phyloP scores from a whole-genome alignment of 2,888 invertebrate genomes.

The Penaeus monodon region DNA sequence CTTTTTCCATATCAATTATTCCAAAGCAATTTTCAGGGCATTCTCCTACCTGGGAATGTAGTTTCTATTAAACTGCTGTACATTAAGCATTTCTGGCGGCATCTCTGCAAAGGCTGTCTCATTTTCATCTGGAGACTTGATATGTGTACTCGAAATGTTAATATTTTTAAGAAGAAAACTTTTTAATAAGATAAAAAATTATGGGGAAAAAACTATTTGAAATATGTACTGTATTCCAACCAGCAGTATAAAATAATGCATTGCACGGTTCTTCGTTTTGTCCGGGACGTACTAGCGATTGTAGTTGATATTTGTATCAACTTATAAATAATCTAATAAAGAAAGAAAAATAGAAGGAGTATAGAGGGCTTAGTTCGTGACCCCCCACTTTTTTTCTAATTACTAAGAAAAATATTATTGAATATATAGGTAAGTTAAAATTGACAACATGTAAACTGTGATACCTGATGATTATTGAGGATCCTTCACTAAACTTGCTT shows the following conservation, averaged over 20 bases:
- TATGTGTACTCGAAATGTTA: slow-evolving; percentile 14
- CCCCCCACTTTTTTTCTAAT: too few relatives aligned
- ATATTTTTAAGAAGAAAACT: background rate
- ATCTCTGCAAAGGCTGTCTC: slow-evolving; percentile 37
- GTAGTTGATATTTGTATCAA: too few relatives aligned
- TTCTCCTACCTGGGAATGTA: slow-evolving; percentile 68
- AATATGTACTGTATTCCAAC: background rate
- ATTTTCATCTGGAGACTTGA: slow-evolving; percentile 8
- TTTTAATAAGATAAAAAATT: too few relatives aligned
- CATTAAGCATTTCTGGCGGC: slow-evolving; percentile 57
- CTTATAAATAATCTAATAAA: too few relatives aligned
- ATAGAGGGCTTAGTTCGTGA: too few relatives aligned
- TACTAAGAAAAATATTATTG: too few relatives aligned
- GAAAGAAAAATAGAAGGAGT: too few relatives aligned
- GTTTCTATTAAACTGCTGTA: slow-evolving; percentile 68
- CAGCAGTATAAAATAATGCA: background rate
- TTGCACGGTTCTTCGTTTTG: too few relatives aligned
- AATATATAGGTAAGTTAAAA: too few relatives aligned
- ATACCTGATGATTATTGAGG: slow-evolving; percentile 72
- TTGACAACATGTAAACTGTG: background rate
- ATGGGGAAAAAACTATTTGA: background rate
- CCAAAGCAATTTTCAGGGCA: too few relatives aligned
- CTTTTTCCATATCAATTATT: too few relatives aligned
- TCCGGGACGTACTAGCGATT: too few relatives aligned
- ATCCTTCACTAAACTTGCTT: slow-evolving; percentile 81